Evolutionary conservation across 2,113 vertebrate species (phyloP), one percentile per base, ranked within the genome.

Genomic region (Marcusenius ussheri): DNA sequence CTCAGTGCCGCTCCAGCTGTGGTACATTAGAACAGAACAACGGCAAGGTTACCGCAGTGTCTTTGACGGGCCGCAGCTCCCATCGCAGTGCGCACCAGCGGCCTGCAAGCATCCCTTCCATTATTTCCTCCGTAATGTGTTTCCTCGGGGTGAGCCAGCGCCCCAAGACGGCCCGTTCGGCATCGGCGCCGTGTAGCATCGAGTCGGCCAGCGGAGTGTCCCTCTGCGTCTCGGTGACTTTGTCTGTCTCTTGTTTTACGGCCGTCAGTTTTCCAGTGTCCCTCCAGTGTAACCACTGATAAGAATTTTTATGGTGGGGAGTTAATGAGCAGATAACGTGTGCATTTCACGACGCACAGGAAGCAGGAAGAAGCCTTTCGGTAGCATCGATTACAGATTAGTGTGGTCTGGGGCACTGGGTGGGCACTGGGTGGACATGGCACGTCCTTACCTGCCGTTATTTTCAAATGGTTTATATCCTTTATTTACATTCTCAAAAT

Each of bases 1-100:
- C 83, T 92, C 74, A 93, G 90, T 88, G 49, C 47, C 83, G 91
- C 89, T 80, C 92, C 83, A 51, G 88, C 92, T 88, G 93, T 91
- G 93, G 92, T 90, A 88, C 90, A 88, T 83, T 53, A 87, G 89
- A 91, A 93, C 89, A 93, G 93, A 94, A 95, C 93, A 95, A 94
- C 93, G 91, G 88, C 93, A 96, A 95, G 95, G 95, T 94, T 92
- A 92, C 90, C 91, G 39, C 24, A 6, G 35, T 92, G 94, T 94
- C 91, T 94, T 95, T 96, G 92, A 92, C 91, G 35, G 66, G 35
- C 89, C 21, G 87, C 46, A 47, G 88, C 83, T 85, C 62, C 88
- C 58, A 89, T 89, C 77, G 77, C 77, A 6, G 56, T 88, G 35
- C 87, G 47, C 87, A 89, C 53, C 77, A 88, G 53, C 77, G 46